A percentile compares a stretch with the other conserved stretches of the same genome.
Conservation (phyloP, 2,797 vertebrate genomes). For the Enteromius radiatus region DNA sequence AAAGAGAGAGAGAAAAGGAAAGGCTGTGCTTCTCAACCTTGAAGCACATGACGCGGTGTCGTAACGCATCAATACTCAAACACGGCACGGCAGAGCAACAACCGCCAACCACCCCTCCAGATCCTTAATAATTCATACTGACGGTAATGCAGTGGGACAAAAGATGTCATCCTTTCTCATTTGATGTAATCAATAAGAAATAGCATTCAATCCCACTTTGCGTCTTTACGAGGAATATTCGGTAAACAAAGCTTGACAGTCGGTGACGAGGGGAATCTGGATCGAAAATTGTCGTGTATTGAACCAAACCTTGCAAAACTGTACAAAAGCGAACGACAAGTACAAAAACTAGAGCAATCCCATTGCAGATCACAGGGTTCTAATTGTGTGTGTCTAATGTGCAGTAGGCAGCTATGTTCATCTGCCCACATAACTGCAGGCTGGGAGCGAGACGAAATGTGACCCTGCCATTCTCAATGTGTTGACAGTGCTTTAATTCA, state of each 20-base stretch:
- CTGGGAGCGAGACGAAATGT: constrained; percentile 70
- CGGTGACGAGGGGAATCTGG: constrained; percentile 57
- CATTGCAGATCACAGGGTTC: constrained; percentile 22
- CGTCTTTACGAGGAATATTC: constrained; percentile 63
- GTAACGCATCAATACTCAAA: constrained; percentile 61
- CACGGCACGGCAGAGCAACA: constrained; percentile 48
- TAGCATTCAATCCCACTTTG: constrained; percentile 63
- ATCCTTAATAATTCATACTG: constrained; percentile 62
- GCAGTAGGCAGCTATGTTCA: constrained; percentile 62
- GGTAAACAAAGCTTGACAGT: constrained; percentile 59
- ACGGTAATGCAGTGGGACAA: constrained; percentile 58
- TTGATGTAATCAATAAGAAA: constrained; percentile 73
- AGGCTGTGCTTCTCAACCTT: constrained; percentile 4
- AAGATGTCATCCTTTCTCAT: constrained; percentile 69
- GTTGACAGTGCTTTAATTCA: constrained; percentile 86
- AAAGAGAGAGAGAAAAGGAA: constrained; percentile 3
- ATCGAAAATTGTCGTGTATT: constrained; percentile 54
- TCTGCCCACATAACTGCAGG: constrained; percentile 64
- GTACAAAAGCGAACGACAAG: constrained; percentile 15
- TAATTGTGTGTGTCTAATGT: constrained; percentile 60
- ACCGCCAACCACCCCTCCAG: constrained; percentile 54
- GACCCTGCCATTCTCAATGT: constrained; percentile 77
- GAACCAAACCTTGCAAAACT: constrained; percentile 19
- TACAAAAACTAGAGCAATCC: not conserved
- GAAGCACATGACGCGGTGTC: constrained; percentile 50